Evolutionary conservation across 2,113 vertebrate species (phyloP).

Genomic region (Chrysochloris asiatica): DNA sequence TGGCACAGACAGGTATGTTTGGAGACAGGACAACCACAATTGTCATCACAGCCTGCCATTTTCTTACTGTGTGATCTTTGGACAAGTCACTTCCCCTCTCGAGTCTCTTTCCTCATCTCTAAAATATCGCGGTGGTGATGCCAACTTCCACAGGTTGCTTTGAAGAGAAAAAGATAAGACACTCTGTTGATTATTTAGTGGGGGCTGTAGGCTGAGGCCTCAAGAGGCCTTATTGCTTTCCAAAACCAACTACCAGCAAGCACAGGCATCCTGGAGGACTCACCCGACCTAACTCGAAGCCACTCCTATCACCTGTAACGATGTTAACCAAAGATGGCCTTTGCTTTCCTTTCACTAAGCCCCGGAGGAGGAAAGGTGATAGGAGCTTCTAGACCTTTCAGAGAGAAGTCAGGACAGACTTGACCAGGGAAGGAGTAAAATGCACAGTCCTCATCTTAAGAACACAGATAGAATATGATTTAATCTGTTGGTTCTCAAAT

Average conservation of each 20-base stretch:
- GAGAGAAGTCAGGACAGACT: not conserved
- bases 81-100: not conserved
- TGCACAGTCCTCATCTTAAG: not conserved
- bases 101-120: not conserved
- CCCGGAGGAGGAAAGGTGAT: not conserved
- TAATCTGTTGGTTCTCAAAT: not conserved
- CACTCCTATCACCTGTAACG: not conserved
- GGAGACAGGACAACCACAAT: not conserved
- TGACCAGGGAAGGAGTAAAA: not conserved
- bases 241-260: not conserved
- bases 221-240: too few species aligned
- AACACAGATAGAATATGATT: not conserved
- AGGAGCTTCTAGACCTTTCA: not conserved
- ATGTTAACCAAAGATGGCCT: not conserved
- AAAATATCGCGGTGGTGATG: not conserved
- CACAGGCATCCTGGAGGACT: not conserved
- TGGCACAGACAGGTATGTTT: not conserved
- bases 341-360: not conserved
- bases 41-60: not conserved
- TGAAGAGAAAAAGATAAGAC: not conserved
- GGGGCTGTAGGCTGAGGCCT: conserved; percentile 1
- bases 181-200: not conserved
- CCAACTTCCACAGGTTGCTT: not conserved
- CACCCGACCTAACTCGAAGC: not conserved
- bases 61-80: not conserved